Evolutionary conservation across 2,113 vertebrate species (phyloP), one percentile per base, ranked within the genome.

Genomic region (Sterna hirundo): DNA sequence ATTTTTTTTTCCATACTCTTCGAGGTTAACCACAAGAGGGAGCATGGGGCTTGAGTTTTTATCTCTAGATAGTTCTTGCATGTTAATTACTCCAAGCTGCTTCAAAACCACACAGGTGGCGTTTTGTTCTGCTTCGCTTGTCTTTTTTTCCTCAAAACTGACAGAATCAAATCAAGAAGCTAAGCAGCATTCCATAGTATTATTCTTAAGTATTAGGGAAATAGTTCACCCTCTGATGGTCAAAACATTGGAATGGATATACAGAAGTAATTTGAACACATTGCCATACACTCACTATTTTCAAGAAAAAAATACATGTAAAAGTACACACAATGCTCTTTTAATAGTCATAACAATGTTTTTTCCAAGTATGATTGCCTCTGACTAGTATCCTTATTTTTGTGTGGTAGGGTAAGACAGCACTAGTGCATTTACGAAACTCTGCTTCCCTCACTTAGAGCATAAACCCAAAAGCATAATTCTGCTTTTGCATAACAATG

Each of bases 1-100:
- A 64, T 11, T n/a, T 61, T 54, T 61, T 46, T n/a, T 29, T 15
- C 27, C 12, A 54, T 49, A 52, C 51, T 78, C 58, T 62, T 95
- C 29, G 15, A 84, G 5, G 44, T 80, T 94, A 94, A 94, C 95
- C 95, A 96, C 96, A 87, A 97, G 95, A 96, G 94, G 94, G 95
- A 96, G 95, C 94, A 85, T 40, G 58, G 74, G 66, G 22, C 64
- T 91, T 46, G 70, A 94, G 11, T 79, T 96, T 95, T 91, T 85
- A 83, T 46, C 66, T 72, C 38, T 61, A 65, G 38, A 30, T 68
- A 55, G 30, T 20, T 72, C 66, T 83, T 70, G 44, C 3, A 40
- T 13, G 4, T 58, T 93, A 91, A 88, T 82, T 83, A 57, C 19
- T 77, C 34, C 30, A 85, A 61, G 25, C 44, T 94, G 23, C 55